phyloP scores from a whole-genome alignment of 2,888 invertebrate species.

The Lasioglossum morio region DNA sequence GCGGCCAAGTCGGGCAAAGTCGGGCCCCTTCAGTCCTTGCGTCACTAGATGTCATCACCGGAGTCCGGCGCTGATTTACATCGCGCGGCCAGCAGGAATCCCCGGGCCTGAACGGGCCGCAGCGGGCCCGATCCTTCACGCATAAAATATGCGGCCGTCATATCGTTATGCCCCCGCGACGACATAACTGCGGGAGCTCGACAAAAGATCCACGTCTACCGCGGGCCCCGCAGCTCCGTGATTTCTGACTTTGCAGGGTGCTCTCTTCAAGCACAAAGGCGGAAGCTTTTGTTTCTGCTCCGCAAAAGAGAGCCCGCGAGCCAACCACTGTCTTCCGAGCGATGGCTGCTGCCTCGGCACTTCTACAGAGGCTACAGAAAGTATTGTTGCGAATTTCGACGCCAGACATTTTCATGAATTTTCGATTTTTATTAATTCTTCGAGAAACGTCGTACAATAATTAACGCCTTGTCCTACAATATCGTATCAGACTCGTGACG shows the following conservation, averaged over 20 bases:
- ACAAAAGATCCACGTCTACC: constrained; percentile 62
- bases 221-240: not conserved
- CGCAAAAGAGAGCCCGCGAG: not conserved
- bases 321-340: not conserved
- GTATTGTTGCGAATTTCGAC: not conserved
- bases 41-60: constrained; percentile 81
- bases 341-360: not conserved
- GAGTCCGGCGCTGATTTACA: constrained; percentile 79
- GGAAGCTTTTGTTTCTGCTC: constrained; percentile 3
- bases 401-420: no score
- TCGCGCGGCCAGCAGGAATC: constrained; percentile 67
- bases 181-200: constrained; percentile 62
- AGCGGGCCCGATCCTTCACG: constrained; percentile 70
- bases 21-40: constrained; percentile 74
- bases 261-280: constrained; percentile 7
- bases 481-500: no score
- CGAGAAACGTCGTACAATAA: no score
- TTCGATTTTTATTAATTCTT: no score
- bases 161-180: constrained; percentile 79
- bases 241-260: constrained; percentile 12
- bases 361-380: not conserved
- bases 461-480: no score
- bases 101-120: constrained; percentile 29
- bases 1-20: constrained; percentile 43
- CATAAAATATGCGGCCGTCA: constrained; percentile 81